A percentile compares a stretch with the other conserved stretches of the same genome.
Conservation (phyloP, 2,113 vertebrate species). For the Dasypus novemcinctus region DNA sequence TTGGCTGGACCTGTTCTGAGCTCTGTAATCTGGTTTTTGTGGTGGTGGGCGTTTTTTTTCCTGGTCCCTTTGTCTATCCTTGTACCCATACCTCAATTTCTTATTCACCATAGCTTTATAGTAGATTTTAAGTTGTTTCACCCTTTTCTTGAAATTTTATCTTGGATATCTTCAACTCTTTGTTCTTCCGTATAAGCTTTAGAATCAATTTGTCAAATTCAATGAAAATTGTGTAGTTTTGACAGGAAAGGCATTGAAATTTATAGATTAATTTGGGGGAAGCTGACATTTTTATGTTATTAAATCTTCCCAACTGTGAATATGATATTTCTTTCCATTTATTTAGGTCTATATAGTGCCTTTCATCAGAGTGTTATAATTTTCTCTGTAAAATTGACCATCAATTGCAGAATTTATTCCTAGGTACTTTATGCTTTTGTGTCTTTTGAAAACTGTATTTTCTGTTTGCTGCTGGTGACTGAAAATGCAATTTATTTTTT, state of each 20-base stretch:
- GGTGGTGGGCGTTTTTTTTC: neutral
- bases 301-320: neutral
- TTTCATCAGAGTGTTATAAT: neutral
- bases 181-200: neutral
- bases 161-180: neutral
- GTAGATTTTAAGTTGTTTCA: neutral
- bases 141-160: neutral
- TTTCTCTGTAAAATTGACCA: neutral
- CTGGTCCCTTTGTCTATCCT: fast-evolving
- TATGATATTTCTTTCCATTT: neutral
- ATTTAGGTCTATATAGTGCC: neutral
- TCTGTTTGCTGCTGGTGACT: neutral
- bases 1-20: neutral
- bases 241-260: neutral
- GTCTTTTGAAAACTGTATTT: neutral
- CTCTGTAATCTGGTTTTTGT: neutral
- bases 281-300: neutral
- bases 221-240: neutral
- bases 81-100: neutral
- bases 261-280: neutral
- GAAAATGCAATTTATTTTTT: neutral
- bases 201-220: neutral
- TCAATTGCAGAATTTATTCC: neutral
- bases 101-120: neutral
- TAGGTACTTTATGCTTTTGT: neutral